A percentile compares a stretch with the other conserved stretches of the same genome.
These are phyloP conservation scores for Drosophila novamexicana DNA, from an alignment of 1,140 invertebrate genomes.

Conservation along the genomic window DNA sequence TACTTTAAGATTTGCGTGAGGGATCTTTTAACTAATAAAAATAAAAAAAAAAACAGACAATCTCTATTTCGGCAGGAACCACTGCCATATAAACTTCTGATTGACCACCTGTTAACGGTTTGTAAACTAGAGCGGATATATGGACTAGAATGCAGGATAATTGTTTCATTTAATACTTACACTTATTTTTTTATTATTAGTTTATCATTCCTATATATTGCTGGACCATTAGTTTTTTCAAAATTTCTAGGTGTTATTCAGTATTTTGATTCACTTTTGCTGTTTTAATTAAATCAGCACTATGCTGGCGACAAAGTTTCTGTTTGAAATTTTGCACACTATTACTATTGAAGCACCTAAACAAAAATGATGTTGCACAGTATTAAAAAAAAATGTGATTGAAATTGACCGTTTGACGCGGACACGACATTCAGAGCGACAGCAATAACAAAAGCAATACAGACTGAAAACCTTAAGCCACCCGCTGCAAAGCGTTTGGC, in stretches of 20 bases:
- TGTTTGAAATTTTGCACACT: conserved; percentile 5
- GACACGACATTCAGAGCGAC: conserved; percentile 20
- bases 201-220: no score
- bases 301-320: not conserved
- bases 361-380: conserved; percentile 22
- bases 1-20: no score
- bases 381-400: conserved; percentile 16
- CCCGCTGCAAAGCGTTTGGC: conserved; percentile 36
- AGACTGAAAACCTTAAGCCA: conserved; percentile 6
- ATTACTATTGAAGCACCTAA: conserved; percentile 21
- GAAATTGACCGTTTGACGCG: not conserved
- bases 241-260: not conserved
- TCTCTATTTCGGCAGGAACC: not conserved
- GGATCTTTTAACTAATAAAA: no score
- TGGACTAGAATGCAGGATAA: not conserved
- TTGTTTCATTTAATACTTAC: conserved; percentile 13
- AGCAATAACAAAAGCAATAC: conserved; percentile 19
- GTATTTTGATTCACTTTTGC: not conserved
- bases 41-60: no score
- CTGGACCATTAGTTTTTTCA: not conserved
- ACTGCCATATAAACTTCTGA: not conserved
- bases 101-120: conserved; percentile 26
- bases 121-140: not conserved
- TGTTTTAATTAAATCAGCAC: not conserved
- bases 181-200: not conserved